Evolutionary conservation across 2,113 vertebrate species (phyloP).

Genomic region (Burhinus oedicnemus): DNA sequence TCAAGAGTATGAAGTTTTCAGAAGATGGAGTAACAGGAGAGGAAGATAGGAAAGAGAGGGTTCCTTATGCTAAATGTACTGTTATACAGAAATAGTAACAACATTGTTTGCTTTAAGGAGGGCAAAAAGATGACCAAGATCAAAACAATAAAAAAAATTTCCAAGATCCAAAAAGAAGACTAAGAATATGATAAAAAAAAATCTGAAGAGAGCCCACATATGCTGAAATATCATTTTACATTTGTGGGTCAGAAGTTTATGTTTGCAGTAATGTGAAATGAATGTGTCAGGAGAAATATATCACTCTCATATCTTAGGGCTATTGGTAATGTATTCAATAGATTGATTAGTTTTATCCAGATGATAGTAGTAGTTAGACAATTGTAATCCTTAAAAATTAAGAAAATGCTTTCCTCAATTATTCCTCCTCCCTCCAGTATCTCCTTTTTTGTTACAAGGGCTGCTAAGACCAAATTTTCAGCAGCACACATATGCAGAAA

Average conservation of each 20-base stretch:
- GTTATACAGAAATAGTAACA: not conserved
- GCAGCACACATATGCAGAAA: not conserved
- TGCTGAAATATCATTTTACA: not conserved
- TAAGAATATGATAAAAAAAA: not conserved
- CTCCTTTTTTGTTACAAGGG: not conserved
- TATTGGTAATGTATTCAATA: not conserved
- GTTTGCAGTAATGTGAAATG: not conserved
- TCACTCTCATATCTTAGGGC: not conserved
- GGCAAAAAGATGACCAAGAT: not conserved
- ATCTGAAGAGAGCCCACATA: not conserved
- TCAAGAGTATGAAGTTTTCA: not conserved
- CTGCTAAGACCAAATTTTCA: not conserved
- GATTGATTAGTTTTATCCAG: not conserved
- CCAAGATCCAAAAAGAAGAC: not conserved
- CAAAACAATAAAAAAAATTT: not conserved
- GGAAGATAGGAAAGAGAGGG: not conserved
- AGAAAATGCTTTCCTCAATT: not conserved
- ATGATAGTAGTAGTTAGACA: not conserved
- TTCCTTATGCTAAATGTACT: not conserved
- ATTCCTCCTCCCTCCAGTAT: fast-evolving
- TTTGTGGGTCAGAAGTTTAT: not conserved
- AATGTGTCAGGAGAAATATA: not conserved
- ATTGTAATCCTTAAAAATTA: not conserved
- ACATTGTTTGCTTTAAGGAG: not conserved
- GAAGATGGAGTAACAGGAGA: not conserved